Evolutionary conservation across 2,113 vertebrate species (phyloP).

Genomic region (Chlamydotis undulata): DNA sequence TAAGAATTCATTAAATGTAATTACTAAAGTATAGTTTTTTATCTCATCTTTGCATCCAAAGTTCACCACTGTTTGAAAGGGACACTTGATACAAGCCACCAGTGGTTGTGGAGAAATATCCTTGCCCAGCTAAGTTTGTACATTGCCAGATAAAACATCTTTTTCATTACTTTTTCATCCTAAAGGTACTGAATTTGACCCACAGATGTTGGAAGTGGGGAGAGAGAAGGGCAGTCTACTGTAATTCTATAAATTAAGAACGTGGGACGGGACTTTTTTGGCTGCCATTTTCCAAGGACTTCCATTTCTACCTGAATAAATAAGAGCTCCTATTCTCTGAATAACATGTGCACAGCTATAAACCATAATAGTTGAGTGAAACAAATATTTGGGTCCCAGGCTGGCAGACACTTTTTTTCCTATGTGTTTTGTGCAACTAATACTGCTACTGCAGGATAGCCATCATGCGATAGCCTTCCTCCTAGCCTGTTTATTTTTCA

Average conservation of each 20-base stretch:
- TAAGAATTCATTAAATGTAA: background rate
- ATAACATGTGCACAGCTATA: background rate
- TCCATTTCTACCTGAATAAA: background rate
- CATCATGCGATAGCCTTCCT: background rate
- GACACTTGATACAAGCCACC: slow-evolving; percentile 36
- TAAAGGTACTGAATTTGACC: background rate
- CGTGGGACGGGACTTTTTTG: background rate
- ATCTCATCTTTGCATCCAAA: background rate
- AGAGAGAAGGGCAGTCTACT: background rate
- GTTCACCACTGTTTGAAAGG: background rate
- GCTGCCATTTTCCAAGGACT: background rate
- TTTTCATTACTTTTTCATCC: background rate
- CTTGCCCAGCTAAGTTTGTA: background rate
- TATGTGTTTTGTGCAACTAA: background rate
- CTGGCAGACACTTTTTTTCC: background rate
- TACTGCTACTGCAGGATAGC: background rate
- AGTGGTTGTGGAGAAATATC: background rate
- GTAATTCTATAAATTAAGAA: background rate
- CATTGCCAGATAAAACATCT: background rate
- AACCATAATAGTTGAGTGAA: background rate
- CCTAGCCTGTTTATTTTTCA: background rate
- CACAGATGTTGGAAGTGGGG: background rate
- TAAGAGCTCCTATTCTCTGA: background rate
- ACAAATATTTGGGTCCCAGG: background rate
- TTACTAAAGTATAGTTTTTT: background rate